phyloP scores from a whole-genome alignment of 2,888 invertebrate genomes.

The Watsonalla cultraria region DNA sequence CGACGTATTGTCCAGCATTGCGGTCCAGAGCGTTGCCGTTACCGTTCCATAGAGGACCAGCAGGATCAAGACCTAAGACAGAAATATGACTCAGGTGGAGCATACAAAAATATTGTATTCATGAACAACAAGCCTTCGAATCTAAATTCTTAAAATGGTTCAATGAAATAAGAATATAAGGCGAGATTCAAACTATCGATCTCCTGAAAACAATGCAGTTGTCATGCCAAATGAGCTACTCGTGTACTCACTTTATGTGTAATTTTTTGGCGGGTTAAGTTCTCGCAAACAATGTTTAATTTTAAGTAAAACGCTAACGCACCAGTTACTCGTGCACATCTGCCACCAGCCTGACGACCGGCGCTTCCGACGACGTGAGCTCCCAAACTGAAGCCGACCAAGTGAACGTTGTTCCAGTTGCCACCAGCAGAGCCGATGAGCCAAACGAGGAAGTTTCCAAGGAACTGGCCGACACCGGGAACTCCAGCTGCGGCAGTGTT shows the following conservation, averaged over 20 bases:
- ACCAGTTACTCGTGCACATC: slow-evolving; percentile 49
- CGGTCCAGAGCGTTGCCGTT: slow-evolving; percentile 33
- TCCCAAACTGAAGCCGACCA: slow-evolving; percentile 69
- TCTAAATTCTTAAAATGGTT: not conserved
- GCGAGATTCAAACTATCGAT: too few species aligned
- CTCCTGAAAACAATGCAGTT: too few species aligned
- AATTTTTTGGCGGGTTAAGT: too few species aligned
- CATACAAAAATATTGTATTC: too few species aligned
- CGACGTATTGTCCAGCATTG: slow-evolving; percentile 42
- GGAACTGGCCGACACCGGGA: slow-evolving; percentile 45
- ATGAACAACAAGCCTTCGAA: too few species aligned
- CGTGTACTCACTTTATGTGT: too few species aligned
- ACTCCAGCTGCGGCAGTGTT: slow-evolving; percentile 45
- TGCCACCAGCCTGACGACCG: slow-evolving; percentile 37
- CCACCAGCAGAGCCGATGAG: slow-evolving; percentile 52
- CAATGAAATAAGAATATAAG: not conserved
- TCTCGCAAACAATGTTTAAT: too few species aligned
- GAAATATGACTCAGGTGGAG: not conserved
- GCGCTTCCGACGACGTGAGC: slow-evolving; percentile 64
- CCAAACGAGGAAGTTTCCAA: slow-evolving; percentile 62
- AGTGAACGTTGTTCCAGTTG: slow-evolving; percentile 57
- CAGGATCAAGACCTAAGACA: slow-evolving; percentile 48
- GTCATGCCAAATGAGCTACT: too few species aligned
- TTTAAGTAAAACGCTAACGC: slow-evolving; percentile 2
- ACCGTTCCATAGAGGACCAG: slow-evolving; percentile 45